A percentile compares a stretch with the other conserved stretches of the same genome.
Evolutionary conservation across 2,113 vertebrate genomes (phyloP).

Genomic region (Cinclus mexicanus): DNA sequence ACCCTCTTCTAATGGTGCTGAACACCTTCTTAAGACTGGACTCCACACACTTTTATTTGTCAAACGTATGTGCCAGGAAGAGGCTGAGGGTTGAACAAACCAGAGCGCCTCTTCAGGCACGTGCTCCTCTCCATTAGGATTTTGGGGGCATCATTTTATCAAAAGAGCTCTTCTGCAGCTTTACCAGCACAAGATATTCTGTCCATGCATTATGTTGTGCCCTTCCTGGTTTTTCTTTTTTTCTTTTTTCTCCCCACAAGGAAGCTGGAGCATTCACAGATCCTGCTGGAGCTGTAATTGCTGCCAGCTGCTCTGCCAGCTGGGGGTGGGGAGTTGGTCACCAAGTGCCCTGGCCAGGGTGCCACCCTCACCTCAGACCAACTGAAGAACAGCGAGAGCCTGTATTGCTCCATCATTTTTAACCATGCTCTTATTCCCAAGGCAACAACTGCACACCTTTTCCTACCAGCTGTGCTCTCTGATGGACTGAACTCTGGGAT

Average conservation of each 20-base stretch:
- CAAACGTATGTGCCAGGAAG: not conserved
- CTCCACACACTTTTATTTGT: not conserved
- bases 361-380: not conserved
- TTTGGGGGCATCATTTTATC: not conserved
- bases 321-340: accelerated
- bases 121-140: not conserved
- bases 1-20: not conserved
- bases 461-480: accelerated
- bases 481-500: accelerated
- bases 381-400: not conserved
- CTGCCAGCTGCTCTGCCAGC: not conserved
- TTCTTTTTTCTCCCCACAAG: not conserved
- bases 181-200: not conserved
- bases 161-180: not conserved
- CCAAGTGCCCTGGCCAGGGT: not conserved
- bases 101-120: not conserved
- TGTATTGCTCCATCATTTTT: not conserved
- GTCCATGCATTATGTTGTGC: too few species aligned
- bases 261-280: not conserved
- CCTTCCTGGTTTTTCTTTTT: not conserved
- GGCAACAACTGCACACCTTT: not conserved
- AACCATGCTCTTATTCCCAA: not conserved
- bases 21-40: not conserved
- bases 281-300: not conserved
- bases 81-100: not conserved